Evolutionary conservation across 2,113 vertebrate species (phyloP).

Genomic region (Turdus rufiventris): DNA sequence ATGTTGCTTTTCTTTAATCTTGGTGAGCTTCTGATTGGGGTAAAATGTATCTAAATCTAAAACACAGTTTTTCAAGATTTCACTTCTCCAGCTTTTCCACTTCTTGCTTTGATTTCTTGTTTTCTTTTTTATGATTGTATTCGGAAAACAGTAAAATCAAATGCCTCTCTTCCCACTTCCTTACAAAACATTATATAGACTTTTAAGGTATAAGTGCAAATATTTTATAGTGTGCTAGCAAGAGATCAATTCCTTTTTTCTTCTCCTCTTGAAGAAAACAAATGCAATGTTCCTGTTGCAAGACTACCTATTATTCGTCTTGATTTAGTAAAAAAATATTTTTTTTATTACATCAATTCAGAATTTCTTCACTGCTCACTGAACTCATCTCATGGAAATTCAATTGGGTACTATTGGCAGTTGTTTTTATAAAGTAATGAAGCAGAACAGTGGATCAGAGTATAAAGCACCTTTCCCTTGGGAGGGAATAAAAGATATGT

Average conservation of each 20-base stretch:
- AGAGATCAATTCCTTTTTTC: not conserved
- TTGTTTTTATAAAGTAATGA: not conserved
- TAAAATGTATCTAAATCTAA: not conserved
- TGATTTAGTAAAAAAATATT: not conserved
- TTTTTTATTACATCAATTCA: not conserved
- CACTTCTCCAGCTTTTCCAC: not conserved
- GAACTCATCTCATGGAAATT: not conserved
- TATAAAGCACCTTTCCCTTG: not conserved
- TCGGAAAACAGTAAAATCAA: not conserved
- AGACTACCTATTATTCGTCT: not conserved
- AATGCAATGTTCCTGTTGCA: not conserved
- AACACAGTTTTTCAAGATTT: not conserved
- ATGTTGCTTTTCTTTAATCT: not conserved
- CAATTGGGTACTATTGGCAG: not conserved
- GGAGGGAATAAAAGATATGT: rapidly evolving
- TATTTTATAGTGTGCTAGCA: not conserved
- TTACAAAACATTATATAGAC: not conserved
- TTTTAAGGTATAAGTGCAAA: not conserved
- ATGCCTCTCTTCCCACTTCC: not conserved
- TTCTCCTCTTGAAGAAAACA: not conserved
- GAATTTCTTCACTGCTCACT: not conserved
- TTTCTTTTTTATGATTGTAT: not conserved
- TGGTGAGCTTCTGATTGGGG: not conserved
- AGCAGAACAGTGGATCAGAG: not conserved
- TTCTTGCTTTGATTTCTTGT: not conserved